phyloP scores from a whole-genome alignment of 2,888 invertebrate species.

The Kuschelorhynchus macadamiae region DNA sequence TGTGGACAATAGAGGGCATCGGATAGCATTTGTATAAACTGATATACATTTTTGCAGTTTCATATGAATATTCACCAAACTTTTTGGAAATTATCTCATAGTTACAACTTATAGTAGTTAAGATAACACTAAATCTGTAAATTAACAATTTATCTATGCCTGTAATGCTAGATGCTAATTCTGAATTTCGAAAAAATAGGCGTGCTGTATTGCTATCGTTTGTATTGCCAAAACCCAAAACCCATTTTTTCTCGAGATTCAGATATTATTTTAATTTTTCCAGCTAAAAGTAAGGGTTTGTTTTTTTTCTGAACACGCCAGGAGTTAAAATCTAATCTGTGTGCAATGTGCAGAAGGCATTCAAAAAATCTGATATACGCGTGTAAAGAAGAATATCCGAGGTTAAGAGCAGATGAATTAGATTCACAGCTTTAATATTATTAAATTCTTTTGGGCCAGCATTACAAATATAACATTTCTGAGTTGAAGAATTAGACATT shows the following conservation, averaged over 20 bases:
- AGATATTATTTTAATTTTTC: not conserved
- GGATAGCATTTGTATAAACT: not conserved
- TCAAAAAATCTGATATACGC: slow-evolving; percentile 31
- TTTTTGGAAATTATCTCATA: not conserved
- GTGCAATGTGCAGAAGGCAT: slow-evolving; percentile 10
- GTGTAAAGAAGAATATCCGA: too few species aligned
- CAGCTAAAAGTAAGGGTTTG: not conserved
- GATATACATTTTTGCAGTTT: not conserved
- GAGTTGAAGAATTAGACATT: too few species aligned
- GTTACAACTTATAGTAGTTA: not conserved
- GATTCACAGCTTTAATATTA: too few species aligned
- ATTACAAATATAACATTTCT: too few species aligned
- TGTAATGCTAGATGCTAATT: slow-evolving; percentile 2
- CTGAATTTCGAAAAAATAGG: not conserved
- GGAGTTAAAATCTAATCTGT: slow-evolving; percentile 7
- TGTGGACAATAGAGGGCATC: not conserved
- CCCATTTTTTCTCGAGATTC: not conserved
- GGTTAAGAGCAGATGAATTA: too few species aligned
- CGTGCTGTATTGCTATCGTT: slow-evolving; percentile 6
- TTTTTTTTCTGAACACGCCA: slow-evolving; percentile 9
- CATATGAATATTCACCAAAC: not conserved
- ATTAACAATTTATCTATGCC: slow-evolving; percentile 6
- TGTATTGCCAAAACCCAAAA: not conserved
- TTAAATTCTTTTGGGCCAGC: too few species aligned
- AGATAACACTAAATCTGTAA: too few species aligned